Base-by-base conservation (phyloP, 2,888 invertebrate genomes). In the Spialia ferax region DNA sequence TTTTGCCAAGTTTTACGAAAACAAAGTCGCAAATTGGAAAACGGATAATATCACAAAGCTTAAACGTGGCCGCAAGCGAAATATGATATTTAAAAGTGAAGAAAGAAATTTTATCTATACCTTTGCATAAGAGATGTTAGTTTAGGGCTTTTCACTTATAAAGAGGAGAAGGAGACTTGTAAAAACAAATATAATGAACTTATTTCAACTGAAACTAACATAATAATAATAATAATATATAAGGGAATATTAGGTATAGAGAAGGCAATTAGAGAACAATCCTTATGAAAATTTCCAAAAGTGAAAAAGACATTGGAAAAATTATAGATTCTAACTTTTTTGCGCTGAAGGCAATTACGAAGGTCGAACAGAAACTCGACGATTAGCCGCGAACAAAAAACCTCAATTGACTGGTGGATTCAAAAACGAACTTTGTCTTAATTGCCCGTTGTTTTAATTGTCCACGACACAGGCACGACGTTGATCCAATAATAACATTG, bases 391-490 rank as follows among this genome's bases (percentile, higher is more conserved):
- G 29, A 29, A 45, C 59, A 59, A 60, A 60, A 60, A 60, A 48
- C 60, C 7, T 13, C 18, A 29, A 52, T 52, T 52, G 22, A 23
- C 52, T 52, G n/a, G 23, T 20, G n/a, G 38, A 42, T 13, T n/a
- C 13, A 38, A 57, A 57, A 57, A 23, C 18, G n/a, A 59, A 45
- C 45, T 57, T 57, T 23, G 57, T 42, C 59, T 42, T 45, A 45
- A 45, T 23, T 59, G 11, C 10, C 38, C 26, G 26, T 11, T 26
- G 15, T n/a, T 45, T 59, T 59, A 42, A 59, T 59, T 42, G 57
- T 23, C 23, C 22, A 61, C 15, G 68, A 63, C 72, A 73, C 66
- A 62, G 55, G 5, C 22, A n/a, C 52, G 52, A 52, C 7, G 20
- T 52, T 7, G 52, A 20, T 23, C 11, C 52, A 23, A 70, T 68